Base-by-base conservation (phyloP, 1,140 invertebrate genomes). In the Mamestra configurata region DNA sequence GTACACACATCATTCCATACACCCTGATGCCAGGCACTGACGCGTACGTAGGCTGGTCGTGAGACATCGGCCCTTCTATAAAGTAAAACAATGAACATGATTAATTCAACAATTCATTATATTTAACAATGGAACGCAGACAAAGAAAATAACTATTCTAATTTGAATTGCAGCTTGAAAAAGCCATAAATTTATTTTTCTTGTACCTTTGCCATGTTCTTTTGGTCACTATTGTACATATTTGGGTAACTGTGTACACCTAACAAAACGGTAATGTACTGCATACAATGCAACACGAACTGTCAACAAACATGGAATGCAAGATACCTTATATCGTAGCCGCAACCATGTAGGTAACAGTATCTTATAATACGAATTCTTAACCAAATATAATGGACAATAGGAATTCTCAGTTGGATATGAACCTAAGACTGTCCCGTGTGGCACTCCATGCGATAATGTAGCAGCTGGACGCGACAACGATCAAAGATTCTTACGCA, bases 1-100 rank as follows among this genome's bases (percentile, higher is more conserved):
- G 95, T 0, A 98, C 97, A 92, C 98, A 98, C 97, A 99, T 98
- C 98, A 99, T 99, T 64, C 98, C 98, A 86, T 98, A 99, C 4
- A 99, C 98, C 80, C 98, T 96, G 79, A 98, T 98, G 0, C 98
- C 98, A 1, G 98, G 98, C 13, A 99, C 98, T 81, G 98, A 98
- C 0, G 98, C 98, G 89, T 99, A 99, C 0, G 98, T 98, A 4
- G 98, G 98, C 89, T 98, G 98, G 92, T 98, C 98, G 92, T 99
- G 98, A 15, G 97, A 98, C 96, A 98, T 98, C 73, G 98, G 98
- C 24, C 98, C 98, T 93, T 98, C 98, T 98, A 93, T 49, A 92
- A 94, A 73, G 8, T 43, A 10, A 61, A 55, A 55, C 57, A 61
- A 40, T 13, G n/a, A n/a, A n/a, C n/a, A n/a, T n/a, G n/a, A n/a